Base-by-base conservation (phyloP, 2,888 invertebrate species). In the Chydorus sphaericus region DNA sequence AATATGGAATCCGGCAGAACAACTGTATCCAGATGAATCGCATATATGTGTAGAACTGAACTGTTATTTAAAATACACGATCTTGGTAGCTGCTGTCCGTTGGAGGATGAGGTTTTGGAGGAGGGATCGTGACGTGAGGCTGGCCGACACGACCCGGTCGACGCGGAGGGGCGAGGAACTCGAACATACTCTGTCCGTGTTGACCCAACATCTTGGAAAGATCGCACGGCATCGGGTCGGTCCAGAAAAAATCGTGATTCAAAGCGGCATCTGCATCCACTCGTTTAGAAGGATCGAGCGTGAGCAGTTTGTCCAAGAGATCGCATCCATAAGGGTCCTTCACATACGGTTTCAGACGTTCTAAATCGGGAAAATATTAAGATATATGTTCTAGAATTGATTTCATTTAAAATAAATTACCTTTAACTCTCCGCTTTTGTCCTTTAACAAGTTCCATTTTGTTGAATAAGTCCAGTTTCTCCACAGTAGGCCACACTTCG, bases 171-270 rank as follows among this genome's bases (percentile, higher is more conserved):
- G 86, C 81, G 59, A 93, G 73, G 70, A 86, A 94, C 68, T 96
- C 94, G 68, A 94, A 96, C 93, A 94, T 94, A 70, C 90, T 91
- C 61, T 77, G 88, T 60, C 81, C 83, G 74, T 87, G 85, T 65
- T 89, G 88, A 0, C 88, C 89, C 61, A 96, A 71, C 92, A 93
- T 93, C 73, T 86, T 86, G 54, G 81, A 85, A 33, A 91, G 73
- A 67, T 90, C 90, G 66, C 85, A 83, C 0, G 96, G 94, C 85
- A 92, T 86, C 0, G 98, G 97, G 68, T 94, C 92, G 5, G 86
- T 87, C 92, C 93, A 98, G 74, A 98, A 98, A 74, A 97, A 98
- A 68, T 94, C 92, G 67, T 98, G 96, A 72, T 94, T 92, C 1
- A 98, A 69, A 0, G 96, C 93, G 0, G 86, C 84, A 68, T 97